These are phyloP conservation scores for Clarias laeviceps DNA, from an alignment of 2,797 vertebrate genomes.

Conservation along the genomic window DNA sequence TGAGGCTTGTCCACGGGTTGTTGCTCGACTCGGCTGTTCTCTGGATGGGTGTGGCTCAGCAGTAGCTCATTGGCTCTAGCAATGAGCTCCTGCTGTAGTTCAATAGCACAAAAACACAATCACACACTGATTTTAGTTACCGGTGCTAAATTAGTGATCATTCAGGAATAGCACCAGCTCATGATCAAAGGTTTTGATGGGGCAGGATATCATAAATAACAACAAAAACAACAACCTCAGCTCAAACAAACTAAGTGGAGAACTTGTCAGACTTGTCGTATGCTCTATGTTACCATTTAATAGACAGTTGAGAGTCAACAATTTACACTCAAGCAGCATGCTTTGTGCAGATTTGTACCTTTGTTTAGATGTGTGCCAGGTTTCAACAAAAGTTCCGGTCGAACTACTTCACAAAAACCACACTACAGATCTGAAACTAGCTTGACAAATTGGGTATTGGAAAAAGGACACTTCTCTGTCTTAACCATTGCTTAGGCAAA, in stretches of 20 bases:
- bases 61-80: too few relatives aligned
- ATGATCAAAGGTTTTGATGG: background rate
- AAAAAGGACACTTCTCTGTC: background rate
- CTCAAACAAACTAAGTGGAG: background rate
- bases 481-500: background rate
- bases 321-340: background rate
- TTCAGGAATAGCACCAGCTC: background rate
- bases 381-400: background rate
- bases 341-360: background rate
- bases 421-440: background rate
- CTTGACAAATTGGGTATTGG: background rate
- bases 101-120: background rate
- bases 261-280: background rate
- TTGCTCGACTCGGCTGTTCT: too few relatives aligned
- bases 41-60: too few relatives aligned
- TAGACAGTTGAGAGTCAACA: background rate
- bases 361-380: background rate
- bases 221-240: background rate
- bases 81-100: too few relatives aligned
- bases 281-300: background rate
- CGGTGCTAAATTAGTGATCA: background rate
- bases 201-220: background rate
- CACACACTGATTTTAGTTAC: background rate
- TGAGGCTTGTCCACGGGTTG: too few relatives aligned
- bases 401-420: background rate